phyloP scores from a whole-genome alignment of 2,888 invertebrate species.

The Rugalucina vietnamica region DNA sequence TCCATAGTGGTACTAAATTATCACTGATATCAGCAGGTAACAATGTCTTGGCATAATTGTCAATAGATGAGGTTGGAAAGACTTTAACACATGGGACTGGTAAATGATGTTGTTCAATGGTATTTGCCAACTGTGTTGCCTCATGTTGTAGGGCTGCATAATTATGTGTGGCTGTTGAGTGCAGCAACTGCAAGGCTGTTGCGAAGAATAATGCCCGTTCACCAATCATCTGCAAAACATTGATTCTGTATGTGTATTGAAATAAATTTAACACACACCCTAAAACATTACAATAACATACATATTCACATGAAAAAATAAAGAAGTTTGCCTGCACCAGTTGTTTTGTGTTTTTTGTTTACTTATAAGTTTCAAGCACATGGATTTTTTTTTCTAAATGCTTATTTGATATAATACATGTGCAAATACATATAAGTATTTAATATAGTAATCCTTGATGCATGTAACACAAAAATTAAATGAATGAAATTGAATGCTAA shows the following conservation, averaged over 20 bases:
- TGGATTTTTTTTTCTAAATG: too few species aligned
- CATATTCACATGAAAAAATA: too few species aligned
- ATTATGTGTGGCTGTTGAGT: not conserved
- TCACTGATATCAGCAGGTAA: not conserved
- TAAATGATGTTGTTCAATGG: not conserved
- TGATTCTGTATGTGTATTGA: not conserved
- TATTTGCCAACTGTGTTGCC: not conserved
- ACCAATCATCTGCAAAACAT: not conserved
- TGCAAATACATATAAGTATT: too few species aligned
- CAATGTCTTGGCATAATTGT: not conserved
- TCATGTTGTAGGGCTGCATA: not conserved
- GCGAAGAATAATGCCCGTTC: not conserved
- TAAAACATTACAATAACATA: too few species aligned
- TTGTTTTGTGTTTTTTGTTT: too few species aligned
- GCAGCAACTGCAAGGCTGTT: not conserved
- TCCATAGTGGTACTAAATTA: not conserved
- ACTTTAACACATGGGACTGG: not conserved
- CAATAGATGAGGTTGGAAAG: not conserved
- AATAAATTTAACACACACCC: not conserved
- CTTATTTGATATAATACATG: too few species aligned
- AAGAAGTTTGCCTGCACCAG: too few species aligned
- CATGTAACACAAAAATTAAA: too few species aligned
- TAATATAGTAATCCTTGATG: too few species aligned
- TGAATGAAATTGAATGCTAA: too few species aligned
- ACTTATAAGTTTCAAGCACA: too few species aligned